Base-by-base conservation (phyloP, 1,140 invertebrate species). In the Armadillidium nasatum region DNA sequence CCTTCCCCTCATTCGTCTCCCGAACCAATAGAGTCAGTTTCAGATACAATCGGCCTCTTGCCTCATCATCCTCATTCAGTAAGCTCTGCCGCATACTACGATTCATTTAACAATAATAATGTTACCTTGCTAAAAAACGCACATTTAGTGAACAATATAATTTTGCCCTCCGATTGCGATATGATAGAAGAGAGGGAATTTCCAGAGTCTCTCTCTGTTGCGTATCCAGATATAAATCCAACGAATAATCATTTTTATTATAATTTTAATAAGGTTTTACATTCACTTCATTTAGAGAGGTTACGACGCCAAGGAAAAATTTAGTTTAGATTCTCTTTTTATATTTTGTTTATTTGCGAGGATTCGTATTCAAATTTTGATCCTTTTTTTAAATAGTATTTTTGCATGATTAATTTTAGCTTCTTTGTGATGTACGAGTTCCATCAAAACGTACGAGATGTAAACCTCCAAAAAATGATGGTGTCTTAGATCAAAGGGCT, bases 211-310 rank as follows among this genome's bases (percentile, higher is more conserved):
- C 74, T 78, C 4, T 75, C 33, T 33, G n/a, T 76, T 21, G 33
- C 22, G 13, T 78, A 78, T 66, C 77, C 77, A 7, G 54, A 67
- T 33, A 44, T 75, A 7, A 78, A 78, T 71, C 77, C 77, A 44
- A 76, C 77, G 9, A 44, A 75, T 21, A 78, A 78, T 44, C 21
- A 76, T 46, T 71, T 72, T 10, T 78, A 78, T 70, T 78, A 75
- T 75, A 68, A 44, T 15, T 78, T 78, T 44, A 78, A 78, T 54
- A 75, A 73, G 44, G 10, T 76, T 21, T 71, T 78, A n/a, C 77
- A 78, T 50, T 44, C 75, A 19, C 74, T 78, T 15, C 77, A 78
- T 68, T 68, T 78, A 68, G 77, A 78, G 45, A 72, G 74, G 71
- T 73, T 78, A 22, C 66, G 71, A 69, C 71, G 77, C 44, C 11